Base-by-base conservation (phyloP, 2,888 invertebrate species). In the Theretra japonica region DNA sequence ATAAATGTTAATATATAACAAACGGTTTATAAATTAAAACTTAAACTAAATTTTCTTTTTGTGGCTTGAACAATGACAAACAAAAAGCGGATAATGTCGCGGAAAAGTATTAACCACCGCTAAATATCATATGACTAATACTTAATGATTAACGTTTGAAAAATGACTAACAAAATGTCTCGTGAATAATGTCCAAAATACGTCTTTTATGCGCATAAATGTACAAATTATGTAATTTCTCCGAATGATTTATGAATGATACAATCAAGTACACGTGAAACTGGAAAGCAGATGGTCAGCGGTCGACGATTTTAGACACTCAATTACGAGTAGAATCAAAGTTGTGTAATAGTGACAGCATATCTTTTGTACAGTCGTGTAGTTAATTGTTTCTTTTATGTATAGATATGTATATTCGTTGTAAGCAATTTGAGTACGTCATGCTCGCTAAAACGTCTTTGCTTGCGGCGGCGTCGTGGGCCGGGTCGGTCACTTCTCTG, bases 281-380 rank as follows among this genome's bases (percentile, higher is more conserved):
- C 62, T 65, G 41, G 62, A 65, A 65, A 65, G 21, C 62, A 41
- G 62, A 65, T 65, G 23, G 62, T 23, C 30, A 60, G 15, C 11
- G 11, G 8, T 33, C 30, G 3, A n/a, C 15, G 28, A 25, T 60
- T n/a, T 33, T 41, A 59, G 58, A 59, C 25, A 59, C 5, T 58
- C 17, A 23, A 59, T 59, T 59, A n/a, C n/a, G n/a, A n/a, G n/a
- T n/a, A 28, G 6, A 25, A 21, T 23, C 41, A 65, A 41, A 23
- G 62, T 65, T 65, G 21, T 15, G n/a, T 23, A 65, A 41, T 41
- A n/a, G 33, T 25, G 58, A 58, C 58, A 58, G 23, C 23, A 25
- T 28, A 57, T 57, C 1, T 58, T 25, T 58, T 25, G 58, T 1
- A 25, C 58, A 6, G 58, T 23, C 58, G 25, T 53, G 53, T 4